Base-by-base conservation (phyloP, 2,888 invertebrate species). In the Tethea ocularis region DNA sequence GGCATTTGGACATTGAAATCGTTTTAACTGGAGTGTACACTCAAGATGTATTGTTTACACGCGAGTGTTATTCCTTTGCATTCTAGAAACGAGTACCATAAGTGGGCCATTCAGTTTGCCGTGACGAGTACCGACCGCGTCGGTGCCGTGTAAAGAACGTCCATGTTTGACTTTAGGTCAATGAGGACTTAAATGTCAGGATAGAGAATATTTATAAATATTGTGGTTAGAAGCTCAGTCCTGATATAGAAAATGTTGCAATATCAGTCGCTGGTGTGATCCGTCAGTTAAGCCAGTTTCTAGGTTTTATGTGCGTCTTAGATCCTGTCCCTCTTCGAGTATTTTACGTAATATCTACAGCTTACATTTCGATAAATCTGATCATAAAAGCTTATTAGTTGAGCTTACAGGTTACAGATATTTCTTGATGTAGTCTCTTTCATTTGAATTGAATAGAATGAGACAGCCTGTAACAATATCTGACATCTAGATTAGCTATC, bases 1-100 rank as follows among this genome's bases (percentile, higher is more conserved):
- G 77, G 75, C 63, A 62, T 57, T 64, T 59, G 73, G 78, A 91
- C 91, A 90, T 83, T 77, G 82, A 83, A 91, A 89, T 85, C 84
- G 87, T 91, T 91, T 91, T 91, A 91, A 84, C 77, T 78, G 74
- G 71, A 87, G 88, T 75, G 84, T 66, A 68, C 75, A 74, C 80
- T 78, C 68, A 63, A 72, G 61, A 61, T 66, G 71, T 64, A 69
- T 71, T 84, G 83, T 86, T 86, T 83, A 77, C 72, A 59, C 67
- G 66, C 56, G 75, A 81, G 82, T 86, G 86, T 86, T 83, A 70
- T 82, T 77, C 74, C 77, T 78, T 75, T 65, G 77, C 75, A 75
- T 82, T 77, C 74, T 78, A 68, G 68, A 72, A 65, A 61, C 64
- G 24, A 52, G 24, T 52, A 26, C n/a, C 1, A n/a, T 23, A 66